phyloP scores from a whole-genome alignment of 2,888 invertebrate genomes.

The Leucania comma region DNA sequence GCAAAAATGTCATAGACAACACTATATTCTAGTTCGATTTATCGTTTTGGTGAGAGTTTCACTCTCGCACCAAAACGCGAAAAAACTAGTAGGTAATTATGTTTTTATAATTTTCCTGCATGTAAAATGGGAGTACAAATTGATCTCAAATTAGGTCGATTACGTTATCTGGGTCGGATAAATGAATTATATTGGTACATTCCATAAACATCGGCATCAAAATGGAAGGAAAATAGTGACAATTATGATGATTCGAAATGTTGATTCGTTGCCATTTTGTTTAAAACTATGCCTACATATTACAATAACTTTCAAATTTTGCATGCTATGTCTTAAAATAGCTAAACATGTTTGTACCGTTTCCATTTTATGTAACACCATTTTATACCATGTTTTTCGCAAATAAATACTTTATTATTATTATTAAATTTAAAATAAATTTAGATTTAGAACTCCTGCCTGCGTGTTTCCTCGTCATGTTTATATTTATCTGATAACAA shows the following conservation, averaged over 20 bases:
- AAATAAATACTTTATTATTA: too few species aligned
- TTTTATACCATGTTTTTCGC: too few species aligned
- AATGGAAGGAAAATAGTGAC: slow-evolving; percentile 36
- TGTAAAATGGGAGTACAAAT: neutral
- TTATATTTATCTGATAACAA: slow-evolving; percentile 11
- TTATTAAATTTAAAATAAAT: slow-evolving; percentile 17
- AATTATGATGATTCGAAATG: too few species aligned
- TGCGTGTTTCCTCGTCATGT: neutral
- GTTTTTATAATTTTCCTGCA: slow-evolving; percentile 14
- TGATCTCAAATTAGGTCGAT: slow-evolving; percentile 4
- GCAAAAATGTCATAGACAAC: neutral
- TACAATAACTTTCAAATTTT: too few species aligned
- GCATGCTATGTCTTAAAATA: too few species aligned
- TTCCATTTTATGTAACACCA: too few species aligned
- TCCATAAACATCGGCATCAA: slow-evolving; percentile 3
- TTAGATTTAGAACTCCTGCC: slow-evolving; percentile 8
- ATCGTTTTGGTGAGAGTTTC: neutral
- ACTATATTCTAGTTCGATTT: neutral
- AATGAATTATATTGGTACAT: slow-evolving; percentile 2
- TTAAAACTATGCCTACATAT: too few species aligned
- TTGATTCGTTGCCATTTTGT: too few species aligned
- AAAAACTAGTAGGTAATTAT: slow-evolving; percentile 1
- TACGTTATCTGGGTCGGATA: slow-evolving; percentile 1
- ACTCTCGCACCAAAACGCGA: too few species aligned
- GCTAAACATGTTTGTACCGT: too few species aligned